These are phyloP conservation scores for Champsocephalus esox DNA, from an alignment of 2,797 vertebrate species.

Conservation along the genomic window DNA sequence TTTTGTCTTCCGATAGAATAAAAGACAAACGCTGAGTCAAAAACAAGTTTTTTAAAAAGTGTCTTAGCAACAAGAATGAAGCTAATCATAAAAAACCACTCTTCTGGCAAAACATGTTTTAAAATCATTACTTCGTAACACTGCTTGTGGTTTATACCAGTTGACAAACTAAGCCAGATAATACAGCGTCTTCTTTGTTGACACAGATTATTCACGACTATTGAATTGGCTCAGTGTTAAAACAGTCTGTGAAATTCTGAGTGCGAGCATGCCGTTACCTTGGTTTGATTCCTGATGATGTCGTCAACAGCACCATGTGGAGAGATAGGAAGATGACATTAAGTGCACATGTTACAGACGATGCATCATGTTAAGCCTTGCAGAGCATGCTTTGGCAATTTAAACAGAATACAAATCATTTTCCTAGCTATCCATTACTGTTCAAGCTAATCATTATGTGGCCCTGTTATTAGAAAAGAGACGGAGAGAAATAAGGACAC, in stretches of 20 bases:
- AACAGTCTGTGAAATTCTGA: constrained; percentile 14
- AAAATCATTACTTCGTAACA: constrained; percentile 31
- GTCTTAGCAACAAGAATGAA: neutral
- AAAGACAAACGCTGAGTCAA: constrained; percentile 2
- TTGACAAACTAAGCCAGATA: constrained; percentile 12
- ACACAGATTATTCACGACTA: constrained; percentile 56
- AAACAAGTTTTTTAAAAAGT: neutral
- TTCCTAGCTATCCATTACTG: neutral
- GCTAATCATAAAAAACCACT: constrained; percentile 1
- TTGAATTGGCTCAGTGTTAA: constrained; percentile 44
- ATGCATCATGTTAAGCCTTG: neutral
- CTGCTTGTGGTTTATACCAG: constrained; percentile 5
- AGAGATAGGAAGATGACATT: constrained; percentile 58
- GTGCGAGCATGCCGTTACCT: constrained; percentile 75
- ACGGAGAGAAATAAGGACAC: constrained; percentile 21
- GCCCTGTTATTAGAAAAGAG: neutral
- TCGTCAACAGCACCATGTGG: constrained; percentile 64
- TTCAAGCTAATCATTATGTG: neutral
- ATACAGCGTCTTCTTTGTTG: constrained; percentile 55
- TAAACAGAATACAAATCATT: neutral
- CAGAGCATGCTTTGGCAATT: neutral
- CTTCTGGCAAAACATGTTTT: neutral
- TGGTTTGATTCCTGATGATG: constrained; percentile 84
- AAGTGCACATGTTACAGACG: constrained; percentile 28
- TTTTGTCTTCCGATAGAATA: neutral